Conservation (phyloP, 2,797 vertebrate species). For the Taenioides sp. region DNA sequence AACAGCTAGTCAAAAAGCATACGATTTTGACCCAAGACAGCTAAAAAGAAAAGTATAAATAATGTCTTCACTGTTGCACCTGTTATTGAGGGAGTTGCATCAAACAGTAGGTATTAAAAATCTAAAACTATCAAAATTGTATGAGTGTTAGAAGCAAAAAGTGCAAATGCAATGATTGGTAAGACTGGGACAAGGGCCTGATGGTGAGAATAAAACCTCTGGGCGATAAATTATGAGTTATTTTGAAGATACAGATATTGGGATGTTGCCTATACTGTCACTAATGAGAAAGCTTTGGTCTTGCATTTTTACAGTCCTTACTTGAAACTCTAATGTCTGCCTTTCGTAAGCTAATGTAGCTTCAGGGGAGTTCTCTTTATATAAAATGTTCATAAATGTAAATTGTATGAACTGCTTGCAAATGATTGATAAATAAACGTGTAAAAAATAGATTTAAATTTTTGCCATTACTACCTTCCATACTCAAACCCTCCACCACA, state of each 20-base stretch:
- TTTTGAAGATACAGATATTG: neutral
- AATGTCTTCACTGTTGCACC: neutral
- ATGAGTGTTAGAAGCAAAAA: neutral
- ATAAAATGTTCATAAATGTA: no score
- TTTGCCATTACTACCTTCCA: no score
- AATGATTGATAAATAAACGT: neutral
- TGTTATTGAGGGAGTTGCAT: conserved; percentile 1
- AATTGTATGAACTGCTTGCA: no score
- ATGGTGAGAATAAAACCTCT: neutral
- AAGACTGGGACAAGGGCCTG: neutral
- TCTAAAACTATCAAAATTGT: neutral
- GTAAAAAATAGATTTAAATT: no score
- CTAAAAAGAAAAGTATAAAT: conserved; percentile 28
- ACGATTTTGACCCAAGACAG: neutral
- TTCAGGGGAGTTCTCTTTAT: no score
- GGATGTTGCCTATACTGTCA: neutral
- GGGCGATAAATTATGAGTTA: neutral
- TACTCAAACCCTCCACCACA: no score
- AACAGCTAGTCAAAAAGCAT: neutral
- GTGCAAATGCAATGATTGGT: neutral
- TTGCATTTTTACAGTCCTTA: no score
- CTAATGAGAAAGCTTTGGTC: neutral
- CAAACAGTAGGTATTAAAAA: neutral
- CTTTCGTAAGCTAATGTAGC: no score
- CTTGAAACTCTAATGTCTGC: no score